phyloP scores from a whole-genome alignment of 2,888 invertebrate species.

The Hipparchia sbordonii region DNA sequence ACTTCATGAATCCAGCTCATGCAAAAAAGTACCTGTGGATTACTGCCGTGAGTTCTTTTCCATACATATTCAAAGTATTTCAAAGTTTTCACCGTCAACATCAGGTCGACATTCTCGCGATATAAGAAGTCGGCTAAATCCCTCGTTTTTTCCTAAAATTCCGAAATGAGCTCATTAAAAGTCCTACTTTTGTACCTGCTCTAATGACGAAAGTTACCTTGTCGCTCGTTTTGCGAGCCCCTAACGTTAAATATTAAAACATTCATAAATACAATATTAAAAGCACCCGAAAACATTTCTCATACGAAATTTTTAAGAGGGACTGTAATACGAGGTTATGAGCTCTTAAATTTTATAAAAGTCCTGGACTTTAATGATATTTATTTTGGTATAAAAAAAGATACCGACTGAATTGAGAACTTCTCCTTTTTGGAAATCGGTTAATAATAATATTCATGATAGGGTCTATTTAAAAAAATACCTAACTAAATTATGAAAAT shows the following conservation, averaged over 20 bases:
- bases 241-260: conserved; percentile 31
- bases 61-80: conserved; percentile 80
- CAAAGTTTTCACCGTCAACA: conserved; percentile 66
- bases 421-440: too few species aligned
- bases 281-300: conserved; percentile 24
- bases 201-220: conserved; percentile 62
- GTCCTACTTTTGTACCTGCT: conserved; percentile 35
- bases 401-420: background rate
- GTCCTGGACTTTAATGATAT: background rate
- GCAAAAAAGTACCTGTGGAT: conserved; percentile 62
- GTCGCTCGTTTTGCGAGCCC: conserved; percentile 39
- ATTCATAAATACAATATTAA: conserved; percentile 31
- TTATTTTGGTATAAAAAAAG: background rate
- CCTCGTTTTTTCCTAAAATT: conserved; percentile 69
- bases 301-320: conserved; percentile 18
- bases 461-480: too few species aligned
- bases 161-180: conserved; percentile 49
- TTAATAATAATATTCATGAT: too few species aligned
- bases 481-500: too few species aligned
- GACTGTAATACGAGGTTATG: conserved; percentile 4
- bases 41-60: conserved; percentile 78
- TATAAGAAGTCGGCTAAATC: conserved; percentile 75
- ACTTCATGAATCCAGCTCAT: too few species aligned
- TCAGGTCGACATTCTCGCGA: conserved; percentile 71
- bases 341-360: background rate